Evolutionary conservation across 1,140 invertebrate genomes (phyloP).

Genomic region (Cepaea nemoralis): DNA sequence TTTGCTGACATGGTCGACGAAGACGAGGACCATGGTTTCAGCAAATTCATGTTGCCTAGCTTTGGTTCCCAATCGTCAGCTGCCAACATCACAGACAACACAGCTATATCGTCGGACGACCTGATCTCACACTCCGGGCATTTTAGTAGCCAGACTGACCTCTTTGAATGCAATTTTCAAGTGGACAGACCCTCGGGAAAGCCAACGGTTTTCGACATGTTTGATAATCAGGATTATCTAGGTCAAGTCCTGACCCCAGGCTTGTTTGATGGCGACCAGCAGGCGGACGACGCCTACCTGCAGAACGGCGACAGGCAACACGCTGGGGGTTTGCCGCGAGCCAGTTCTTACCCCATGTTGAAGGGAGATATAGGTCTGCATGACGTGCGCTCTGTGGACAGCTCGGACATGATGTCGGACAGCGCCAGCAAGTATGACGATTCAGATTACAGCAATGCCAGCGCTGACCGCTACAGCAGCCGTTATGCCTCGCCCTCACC

Average conservation of each 20-base stretch:
- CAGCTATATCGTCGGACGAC: neutral
- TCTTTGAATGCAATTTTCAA: neutral
- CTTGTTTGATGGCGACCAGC: neutral
- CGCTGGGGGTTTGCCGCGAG: neutral
- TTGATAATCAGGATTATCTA: neutral
- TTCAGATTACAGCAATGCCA: conserved; percentile 8
- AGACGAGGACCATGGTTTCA: too few species aligned
- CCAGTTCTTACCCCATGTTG: neutral
- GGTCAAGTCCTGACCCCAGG: neutral
- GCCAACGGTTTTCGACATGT: neutral
- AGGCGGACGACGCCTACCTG: neutral
- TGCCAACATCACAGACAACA: neutral
- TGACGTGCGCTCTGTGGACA: neutral
- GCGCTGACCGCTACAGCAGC: neutral
- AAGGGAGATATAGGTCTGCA: neutral
- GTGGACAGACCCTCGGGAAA: neutral
- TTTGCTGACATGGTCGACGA: neutral
- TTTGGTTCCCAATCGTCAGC: too few species aligned
- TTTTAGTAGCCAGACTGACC: neutral
- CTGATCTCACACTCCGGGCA: neutral
- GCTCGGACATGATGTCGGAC: neutral
- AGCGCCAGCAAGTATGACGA: neutral
- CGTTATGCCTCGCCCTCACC: neutral
- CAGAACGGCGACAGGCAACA: neutral
- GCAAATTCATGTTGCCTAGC: too few species aligned